These are phyloP conservation scores for Malthinus seriepunctatus DNA, from an alignment of 2,888 invertebrate genomes.

Conservation along the genomic window DNA sequence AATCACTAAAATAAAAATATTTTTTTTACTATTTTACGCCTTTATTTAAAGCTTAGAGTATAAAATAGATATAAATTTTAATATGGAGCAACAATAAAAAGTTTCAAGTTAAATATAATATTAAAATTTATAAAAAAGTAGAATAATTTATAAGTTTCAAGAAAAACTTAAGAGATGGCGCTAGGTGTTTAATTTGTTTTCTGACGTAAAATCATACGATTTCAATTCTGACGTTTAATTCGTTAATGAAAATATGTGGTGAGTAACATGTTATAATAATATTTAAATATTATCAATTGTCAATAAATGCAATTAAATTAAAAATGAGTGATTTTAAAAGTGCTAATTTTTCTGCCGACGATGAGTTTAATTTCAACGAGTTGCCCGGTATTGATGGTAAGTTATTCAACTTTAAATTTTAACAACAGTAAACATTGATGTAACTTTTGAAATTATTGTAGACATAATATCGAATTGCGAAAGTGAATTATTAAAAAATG, in stretches of 20 bases:
- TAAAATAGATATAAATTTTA: no score
- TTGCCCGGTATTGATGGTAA: constrained; percentile 72
- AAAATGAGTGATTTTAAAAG: constrained; percentile 50
- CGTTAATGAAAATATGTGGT: constrained; percentile 50
- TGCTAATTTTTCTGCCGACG: constrained; percentile 55
- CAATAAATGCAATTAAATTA: constrained; percentile 42
- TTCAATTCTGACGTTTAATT: constrained; percentile 58
- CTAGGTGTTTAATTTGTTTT: not conserved
- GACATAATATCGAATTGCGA: constrained; percentile 71
- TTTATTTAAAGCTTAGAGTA: no score
- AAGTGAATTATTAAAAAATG: constrained; percentile 63
- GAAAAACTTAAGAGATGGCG: constrained; percentile 23
- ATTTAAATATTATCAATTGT: constrained; percentile 41
- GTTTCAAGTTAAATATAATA: no score
- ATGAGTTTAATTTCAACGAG: constrained; percentile 69
- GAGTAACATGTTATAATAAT: constrained; percentile 35
- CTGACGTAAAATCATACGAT: constrained; percentile 69
- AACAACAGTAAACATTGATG: not conserved
- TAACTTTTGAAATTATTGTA: constrained; percentile 49
- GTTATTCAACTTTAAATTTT: constrained; percentile 28
- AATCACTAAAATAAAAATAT: no score
- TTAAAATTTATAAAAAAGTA: not conserved
- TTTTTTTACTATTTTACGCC: no score
- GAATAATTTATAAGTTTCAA: constrained; percentile 32
- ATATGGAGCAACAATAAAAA: no score